Percentiles rank a stretch among this genome's conserved stretches.
Evolutionary conservation across 2,888 invertebrate genomes (phyloP).

Genomic region (Drosophila infuscata): DNA sequence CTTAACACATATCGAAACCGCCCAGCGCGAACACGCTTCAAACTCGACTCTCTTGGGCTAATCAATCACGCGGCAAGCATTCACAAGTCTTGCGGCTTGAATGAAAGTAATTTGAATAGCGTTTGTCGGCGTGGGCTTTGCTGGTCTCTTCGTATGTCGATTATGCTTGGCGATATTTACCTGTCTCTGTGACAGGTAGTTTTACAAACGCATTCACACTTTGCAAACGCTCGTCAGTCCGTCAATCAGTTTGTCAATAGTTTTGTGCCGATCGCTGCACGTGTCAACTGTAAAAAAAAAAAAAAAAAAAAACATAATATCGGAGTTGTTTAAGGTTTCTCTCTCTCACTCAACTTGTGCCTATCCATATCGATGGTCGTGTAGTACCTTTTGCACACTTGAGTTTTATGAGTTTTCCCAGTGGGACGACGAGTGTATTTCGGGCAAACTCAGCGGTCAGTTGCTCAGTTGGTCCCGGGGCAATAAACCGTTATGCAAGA

Average conservation of each 20-base stretch:
- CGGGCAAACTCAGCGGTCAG: slow-evolving; percentile 55
- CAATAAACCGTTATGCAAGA: slow-evolving; percentile 62
- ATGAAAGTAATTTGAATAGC: slow-evolving; percentile 73
- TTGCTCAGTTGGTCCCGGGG: slow-evolving; percentile 14
- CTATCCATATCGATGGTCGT: background rate
- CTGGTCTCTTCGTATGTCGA: slow-evolving; percentile 8
- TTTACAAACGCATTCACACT: slow-evolving; percentile 56
- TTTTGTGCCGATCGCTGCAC: slow-evolving; percentile 48
- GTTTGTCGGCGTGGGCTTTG: slow-evolving; percentile 54
- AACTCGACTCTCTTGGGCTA: slow-evolving; percentile 42
- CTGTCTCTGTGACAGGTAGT: slow-evolving; percentile 55
- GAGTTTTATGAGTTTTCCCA: slow-evolving; percentile 47
- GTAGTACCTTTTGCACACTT: slow-evolving; percentile 53
- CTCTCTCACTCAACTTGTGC: slow-evolving; percentile 2
- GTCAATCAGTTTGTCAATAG: slow-evolving; percentile 46
- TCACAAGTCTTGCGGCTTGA: slow-evolving; percentile 59
- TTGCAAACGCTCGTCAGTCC: slow-evolving; percentile 39
- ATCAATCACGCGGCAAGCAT: slow-evolving; percentile 66
- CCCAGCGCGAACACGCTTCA: slow-evolving; percentile 38
- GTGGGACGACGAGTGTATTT: slow-evolving; percentile 24
- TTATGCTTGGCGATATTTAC: slow-evolving; percentile 29
- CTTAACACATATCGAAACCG: slow-evolving; percentile 29
- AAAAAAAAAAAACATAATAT: slow-evolving; percentile 36
- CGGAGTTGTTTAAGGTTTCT: slow-evolving; percentile 23
- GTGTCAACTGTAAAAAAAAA: slow-evolving; percentile 58